Percentiles rank a stretch among this genome's conserved stretches.
Conservation (phyloP, 2,113 vertebrate species). For the Hippopotamus amphibius region DNA sequence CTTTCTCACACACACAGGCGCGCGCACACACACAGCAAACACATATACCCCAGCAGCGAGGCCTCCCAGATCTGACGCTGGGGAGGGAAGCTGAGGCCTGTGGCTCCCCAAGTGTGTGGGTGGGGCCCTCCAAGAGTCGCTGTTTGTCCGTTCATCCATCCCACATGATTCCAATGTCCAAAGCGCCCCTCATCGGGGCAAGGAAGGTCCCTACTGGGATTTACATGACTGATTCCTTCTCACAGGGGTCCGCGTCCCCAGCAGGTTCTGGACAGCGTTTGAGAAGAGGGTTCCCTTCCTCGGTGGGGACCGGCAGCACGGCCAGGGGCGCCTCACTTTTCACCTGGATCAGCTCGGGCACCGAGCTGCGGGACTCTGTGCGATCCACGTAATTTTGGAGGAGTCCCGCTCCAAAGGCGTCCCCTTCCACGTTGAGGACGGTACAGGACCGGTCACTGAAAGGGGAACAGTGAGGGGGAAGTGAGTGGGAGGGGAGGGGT, state of each 20-base stretch:
- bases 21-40: not conserved
- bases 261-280: not conserved
- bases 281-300: slow-evolving; percentile 87
- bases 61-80: not conserved
- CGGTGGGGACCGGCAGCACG: accelerated
- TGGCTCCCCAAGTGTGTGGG: not conserved
- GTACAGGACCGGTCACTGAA: slow-evolving; percentile 95
- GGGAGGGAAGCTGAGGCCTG: not conserved
- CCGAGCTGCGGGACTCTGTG: not conserved
- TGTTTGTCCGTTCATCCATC: not conserved
- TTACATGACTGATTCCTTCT: slow-evolving; percentile 90
- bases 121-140: not conserved
- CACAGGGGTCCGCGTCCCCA: not conserved
- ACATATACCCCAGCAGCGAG: not conserved
- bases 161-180: not conserved
- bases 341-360: slow-evolving; percentile 83
- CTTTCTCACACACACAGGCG: not conserved
- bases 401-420: slow-evolving; percentile 93
- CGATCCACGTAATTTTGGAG: slow-evolving; percentile 90
- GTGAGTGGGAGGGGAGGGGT: not conserved
- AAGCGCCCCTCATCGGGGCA: not conserved
- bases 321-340: slow-evolving; percentile 64
- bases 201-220: not conserved
- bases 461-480: not conserved
- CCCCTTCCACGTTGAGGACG: slow-evolving; percentile 93